Evolutionary conservation across 1,140 invertebrate species (phyloP), one percentile per base, ranked within the genome.

Genomic region (Mercenaria mercenaria): DNA sequence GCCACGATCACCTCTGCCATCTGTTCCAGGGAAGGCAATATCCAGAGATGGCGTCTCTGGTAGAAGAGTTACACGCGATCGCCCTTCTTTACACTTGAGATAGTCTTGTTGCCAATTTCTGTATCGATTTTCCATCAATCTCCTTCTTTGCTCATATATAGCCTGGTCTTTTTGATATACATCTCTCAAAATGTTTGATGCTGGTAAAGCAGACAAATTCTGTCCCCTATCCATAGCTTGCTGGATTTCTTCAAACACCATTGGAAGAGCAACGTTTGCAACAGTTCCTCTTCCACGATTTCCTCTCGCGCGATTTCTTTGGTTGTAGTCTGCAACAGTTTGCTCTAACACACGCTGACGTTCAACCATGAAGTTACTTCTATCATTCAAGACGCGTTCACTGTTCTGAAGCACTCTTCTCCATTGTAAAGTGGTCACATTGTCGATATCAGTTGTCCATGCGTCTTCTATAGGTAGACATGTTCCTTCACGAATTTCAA

Each of bases 401-500:
- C 72, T 52, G 43, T 84, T 84, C 15, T 67, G 39, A 8, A 84
- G 3, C 3, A 72, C 0, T 29, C 64, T 41, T 47, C 13, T 32
- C 82, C 64, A 72, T 72, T 84, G 82, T 47, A 29, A 0, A 20
- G 8, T 20, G 3, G 64, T 72, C 0, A 72, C 43, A 13, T 43
- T 72, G 3, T 69, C 3, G 0, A 84, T 26, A 23, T 84, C 61
- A 72, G 82, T 84, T 2, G 15, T 23, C 61, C 61, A 84, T 4
- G 39, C 1, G 4, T 72, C 26, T 8, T 59, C 59, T 3, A 72
- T 72, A 0, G 61, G 26, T 41, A 84, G 11, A 72, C 82, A 84
- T 34, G 82, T 67, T 0, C 82, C 82, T 29, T 67, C 64, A 20
- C 64, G 37, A 13, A 84, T 8, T 0, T 84, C 82, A 0, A 67